A percentile compares a stretch with the other conserved stretches of the same genome.
Evolutionary conservation across 2,888 invertebrate species (phyloP).

Genomic region (Crossocerus cetratus): DNA sequence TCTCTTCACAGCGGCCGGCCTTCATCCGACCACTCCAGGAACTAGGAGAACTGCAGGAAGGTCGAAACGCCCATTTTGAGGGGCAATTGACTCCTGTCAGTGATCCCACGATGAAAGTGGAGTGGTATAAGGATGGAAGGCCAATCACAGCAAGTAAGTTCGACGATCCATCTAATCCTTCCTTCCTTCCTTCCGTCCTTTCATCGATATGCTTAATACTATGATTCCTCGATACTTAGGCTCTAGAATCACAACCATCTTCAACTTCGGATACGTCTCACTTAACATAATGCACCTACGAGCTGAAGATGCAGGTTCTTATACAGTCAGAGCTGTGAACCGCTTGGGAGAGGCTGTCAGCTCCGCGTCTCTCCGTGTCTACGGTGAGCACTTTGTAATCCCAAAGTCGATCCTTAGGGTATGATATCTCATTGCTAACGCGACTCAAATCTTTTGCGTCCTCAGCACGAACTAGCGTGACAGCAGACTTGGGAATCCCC

Average conservation of each 20-base stretch:
- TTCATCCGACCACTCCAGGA: constrained; percentile 93
- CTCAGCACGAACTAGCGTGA: constrained; percentile 87
- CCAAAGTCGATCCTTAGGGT: background rate
- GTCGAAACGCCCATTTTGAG: constrained; percentile 95
- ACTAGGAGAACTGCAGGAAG: constrained; percentile 92
- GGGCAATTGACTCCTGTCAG: constrained; percentile 94
- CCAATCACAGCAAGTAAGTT: constrained; percentile 93
- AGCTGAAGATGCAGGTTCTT: constrained; percentile 98
- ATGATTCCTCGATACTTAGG: constrained; percentile 63
- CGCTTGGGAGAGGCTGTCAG: constrained; percentile 94
- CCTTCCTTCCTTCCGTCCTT: too few species aligned
- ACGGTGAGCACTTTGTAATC: constrained; percentile 72
- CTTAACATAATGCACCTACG: constrained; percentile 99
- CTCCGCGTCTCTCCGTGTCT: constrained; percentile 87
- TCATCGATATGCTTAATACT: background rate
- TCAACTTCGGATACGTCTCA: constrained; percentile 99
- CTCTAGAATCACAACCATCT: constrained; percentile 97
- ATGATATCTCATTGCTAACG: constrained; percentile 10
- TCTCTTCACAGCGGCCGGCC: constrained; percentile 87
- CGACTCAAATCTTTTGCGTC: background rate
- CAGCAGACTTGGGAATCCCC: constrained; percentile 91
- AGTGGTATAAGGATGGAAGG: constrained; percentile 97
- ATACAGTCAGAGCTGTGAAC: constrained; percentile 94
- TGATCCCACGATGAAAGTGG: constrained; percentile 95
- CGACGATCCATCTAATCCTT: too few species aligned